These are phyloP conservation scores for Crotophaga sulcirostris DNA, from an alignment of 2,113 vertebrate genomes.

Conservation along the genomic window DNA sequence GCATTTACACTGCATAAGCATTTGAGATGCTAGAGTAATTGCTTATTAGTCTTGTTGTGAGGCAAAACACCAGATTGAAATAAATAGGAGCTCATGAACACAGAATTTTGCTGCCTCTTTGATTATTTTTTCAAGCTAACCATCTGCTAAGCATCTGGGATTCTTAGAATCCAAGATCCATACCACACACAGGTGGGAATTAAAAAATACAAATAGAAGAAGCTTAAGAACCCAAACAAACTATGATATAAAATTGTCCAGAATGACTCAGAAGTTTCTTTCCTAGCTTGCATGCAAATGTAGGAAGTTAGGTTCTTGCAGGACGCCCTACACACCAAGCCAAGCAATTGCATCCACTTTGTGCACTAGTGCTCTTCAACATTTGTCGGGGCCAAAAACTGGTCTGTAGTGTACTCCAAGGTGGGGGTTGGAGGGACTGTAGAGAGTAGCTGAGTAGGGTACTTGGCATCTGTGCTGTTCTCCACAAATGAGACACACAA, in stretches of 20 bases:
- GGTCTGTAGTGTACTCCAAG: rapidly evolving
- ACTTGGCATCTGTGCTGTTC: neutral
- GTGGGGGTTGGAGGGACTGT: neutral
- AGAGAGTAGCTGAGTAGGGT: neutral
- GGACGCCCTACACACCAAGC: rapidly evolving
- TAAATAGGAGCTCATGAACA: slow-evolving; percentile 69
- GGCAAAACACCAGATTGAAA: slow-evolving; percentile 78
- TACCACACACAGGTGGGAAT: slow-evolving; percentile 67
- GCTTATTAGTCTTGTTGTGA: slow-evolving; percentile 77
- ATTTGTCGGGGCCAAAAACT: rapidly evolving
- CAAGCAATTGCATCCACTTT: neutral
- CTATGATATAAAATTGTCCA: neutral
- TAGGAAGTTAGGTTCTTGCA: neutral
- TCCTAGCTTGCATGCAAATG: neutral
- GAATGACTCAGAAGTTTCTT: neutral
- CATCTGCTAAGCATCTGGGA: slow-evolving; percentile 76
- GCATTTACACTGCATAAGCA: slow-evolving; percentile 76
- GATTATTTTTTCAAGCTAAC: slow-evolving; percentile 68
- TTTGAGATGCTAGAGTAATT: slow-evolving; percentile 73
- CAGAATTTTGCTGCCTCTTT: slow-evolving; percentile 67
- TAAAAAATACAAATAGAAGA: slow-evolving; percentile 43
- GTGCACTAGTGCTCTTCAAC: neutral
- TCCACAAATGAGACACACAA: rapidly evolving
- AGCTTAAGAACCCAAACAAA: slow-evolving; percentile 48
- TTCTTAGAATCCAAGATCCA: slow-evolving; percentile 59